Evolutionary conservation across 2,888 invertebrate species (phyloP).

Genomic region (Sympetrum striolatum): DNA sequence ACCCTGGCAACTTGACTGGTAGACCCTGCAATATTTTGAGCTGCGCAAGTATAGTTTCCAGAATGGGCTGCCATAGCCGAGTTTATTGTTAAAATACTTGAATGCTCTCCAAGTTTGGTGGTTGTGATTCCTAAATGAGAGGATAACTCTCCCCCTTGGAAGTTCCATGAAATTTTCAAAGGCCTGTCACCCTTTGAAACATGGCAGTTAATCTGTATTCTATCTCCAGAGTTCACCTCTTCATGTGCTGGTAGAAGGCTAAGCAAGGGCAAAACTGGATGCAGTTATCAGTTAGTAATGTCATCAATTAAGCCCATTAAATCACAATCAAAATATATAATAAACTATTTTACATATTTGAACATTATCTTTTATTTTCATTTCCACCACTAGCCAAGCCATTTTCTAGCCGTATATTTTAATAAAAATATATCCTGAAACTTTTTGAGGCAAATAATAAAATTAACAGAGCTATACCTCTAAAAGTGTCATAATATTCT

Average conservation of each 20-base stretch:
- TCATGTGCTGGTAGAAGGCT: slow-evolving; percentile 48
- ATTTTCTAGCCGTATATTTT: too few relatives aligned
- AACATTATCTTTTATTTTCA: too few relatives aligned
- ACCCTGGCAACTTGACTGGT: slow-evolving; percentile 72
- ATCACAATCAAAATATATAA: neutral
- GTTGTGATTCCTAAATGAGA: slow-evolving; percentile 55
- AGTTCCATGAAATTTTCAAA: slow-evolving; percentile 63
- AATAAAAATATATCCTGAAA: too few relatives aligned
- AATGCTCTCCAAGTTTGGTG: slow-evolving; percentile 52
- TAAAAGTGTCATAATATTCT: too few relatives aligned
- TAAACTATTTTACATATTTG: neutral
- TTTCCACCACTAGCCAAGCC: too few relatives aligned
- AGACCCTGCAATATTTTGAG: slow-evolving; percentile 74
- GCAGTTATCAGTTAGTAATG: neutral
- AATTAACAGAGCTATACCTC: too few relatives aligned
- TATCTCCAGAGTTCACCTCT: slow-evolving; percentile 52
- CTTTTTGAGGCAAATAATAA: too few relatives aligned
- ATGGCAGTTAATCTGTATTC: slow-evolving; percentile 53
- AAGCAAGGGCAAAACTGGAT: slow-evolving; percentile 52
- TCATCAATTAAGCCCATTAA: neutral
- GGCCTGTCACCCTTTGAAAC: slow-evolving; percentile 58
- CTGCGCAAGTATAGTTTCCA: slow-evolving; percentile 78
- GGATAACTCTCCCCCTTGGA: slow-evolving; percentile 60
- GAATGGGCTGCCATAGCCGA: slow-evolving; percentile 73
- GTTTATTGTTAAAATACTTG: slow-evolving; percentile 65